Base-by-base conservation (phyloP, 2,797 vertebrate genomes). In the Urophycis tenuis region DNA sequence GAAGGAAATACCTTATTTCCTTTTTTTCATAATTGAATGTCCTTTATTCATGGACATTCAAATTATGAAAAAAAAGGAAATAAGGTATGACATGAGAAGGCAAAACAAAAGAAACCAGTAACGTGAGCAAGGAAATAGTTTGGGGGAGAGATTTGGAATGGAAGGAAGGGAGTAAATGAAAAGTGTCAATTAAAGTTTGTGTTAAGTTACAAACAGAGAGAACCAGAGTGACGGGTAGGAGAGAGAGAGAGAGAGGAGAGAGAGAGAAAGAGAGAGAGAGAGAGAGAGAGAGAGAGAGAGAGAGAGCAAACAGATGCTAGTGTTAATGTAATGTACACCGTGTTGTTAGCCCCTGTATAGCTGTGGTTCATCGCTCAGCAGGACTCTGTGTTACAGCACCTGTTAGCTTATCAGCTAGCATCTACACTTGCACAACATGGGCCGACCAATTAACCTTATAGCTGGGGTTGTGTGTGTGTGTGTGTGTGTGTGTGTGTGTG, bases 291-390 rank as follows among this genome's bases (percentile, higher is more conserved):
- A 25, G 60, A 11, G 60, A 25, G 60, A 11, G 25, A 70, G 2
- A 11, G 17, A 45, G 39, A 7, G 79, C 1, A 60, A 2, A 41
- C 6, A 41, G 39, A 36, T 4, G 4, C 9, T 41, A 41, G 53
- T 60, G 53, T 60, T 25, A 60, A 60, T 60, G 53, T 60, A 60
- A 60, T 60, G 53, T 60, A 60, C 25, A 60, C n/a, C 53, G 53
- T 60, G 53, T 8, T 22, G 19, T 87, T 87, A 85, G 87, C 77
- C 85, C 89, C 84, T 89, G 91, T 88, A 87, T 88, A 87, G 87
- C 85, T 90, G 85, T 85, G 79, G 87, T 84, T 88, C 85, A 87
- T 85, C 87, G 86, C 77, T 60, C 53, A 53, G 45, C 17, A 22
- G 19, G 45, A 22, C 19, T 45, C 39, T 41, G 39, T 49, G 45